Base-by-base conservation (phyloP, 2,113 vertebrate genomes). In the Ammodytes marinus region DNA sequence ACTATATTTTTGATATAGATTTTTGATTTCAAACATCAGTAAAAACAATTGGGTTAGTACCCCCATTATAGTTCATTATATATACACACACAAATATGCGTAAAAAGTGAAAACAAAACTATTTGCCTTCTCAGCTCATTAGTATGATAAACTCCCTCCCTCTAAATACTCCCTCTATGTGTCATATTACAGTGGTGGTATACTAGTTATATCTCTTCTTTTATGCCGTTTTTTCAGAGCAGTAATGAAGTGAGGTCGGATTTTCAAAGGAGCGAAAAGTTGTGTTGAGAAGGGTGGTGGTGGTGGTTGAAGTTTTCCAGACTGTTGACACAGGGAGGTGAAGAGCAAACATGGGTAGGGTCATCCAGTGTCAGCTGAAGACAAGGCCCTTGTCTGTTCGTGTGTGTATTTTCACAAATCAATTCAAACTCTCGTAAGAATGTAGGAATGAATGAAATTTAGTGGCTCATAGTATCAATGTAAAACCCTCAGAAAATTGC, bases 301-400 rank as follows among this genome's bases (percentile, higher is more conserved):
- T 53, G 5, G 14, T 72, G 64, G 53, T 60, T 65, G 27, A 55
- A 72, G 17, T 61, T 84, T 61, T 46, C 40, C 2, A 57, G 47
- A 12, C 5, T 15, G n/a, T 91, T 89, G 82, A 47, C 75, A 49
- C 9, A 88, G 49, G 85, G 80, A 84, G 79, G 74, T 47, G 74
- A 80, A 86, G 63, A 82, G 67, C 85, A 91, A 89, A 89, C 77
- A 88, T 67, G n/a, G 54, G 46, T 14, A 5, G 10, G 74, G 75
- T 85, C 60, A 69, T 6, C 39, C 46, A 5, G 37, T 73, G 63
- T 79, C 54, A 61, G 63, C 47, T 42, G 52, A 68, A 69, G 60
- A 82, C 67, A 17, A 79, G 74, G 11, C 65, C 27, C 14, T 7
- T 45, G 4, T 73, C 53, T 72, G 60, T 70, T 37, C 70, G 7